phyloP scores from a whole-genome alignment of 2,888 invertebrate species.

The Chalcosyrphus nemorum region DNA sequence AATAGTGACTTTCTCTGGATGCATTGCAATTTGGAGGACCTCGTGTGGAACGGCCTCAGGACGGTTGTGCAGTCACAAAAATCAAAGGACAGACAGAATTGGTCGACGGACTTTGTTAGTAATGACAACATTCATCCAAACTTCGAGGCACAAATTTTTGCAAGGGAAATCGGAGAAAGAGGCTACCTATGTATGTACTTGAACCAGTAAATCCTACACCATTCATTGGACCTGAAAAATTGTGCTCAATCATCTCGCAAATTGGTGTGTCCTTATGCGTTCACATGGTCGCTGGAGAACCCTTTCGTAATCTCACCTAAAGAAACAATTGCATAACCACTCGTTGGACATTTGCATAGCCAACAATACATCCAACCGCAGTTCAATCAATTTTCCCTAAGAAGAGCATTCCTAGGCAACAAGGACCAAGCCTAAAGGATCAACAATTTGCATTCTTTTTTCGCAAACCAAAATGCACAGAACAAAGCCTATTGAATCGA shows the following conservation, averaged over 20 bases:
- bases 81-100: no score
- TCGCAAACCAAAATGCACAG: slow-evolving; percentile 2
- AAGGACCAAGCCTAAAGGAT: neutral
- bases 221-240: neutral
- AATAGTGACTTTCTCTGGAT: no score
- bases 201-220: no score
- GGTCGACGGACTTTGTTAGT: no score
- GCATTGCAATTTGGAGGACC: no score
- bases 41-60: no score
- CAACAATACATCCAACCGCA: neutral
- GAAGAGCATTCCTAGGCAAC: neutral
- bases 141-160: no score
- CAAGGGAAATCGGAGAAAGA: no score
- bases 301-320: neutral
- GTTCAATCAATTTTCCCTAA: neutral
- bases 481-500: slow-evolving; percentile 13
- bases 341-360: neutral
- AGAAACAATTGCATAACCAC: neutral
- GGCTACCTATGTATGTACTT: no score
- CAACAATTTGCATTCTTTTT: slow-evolving; percentile 19
- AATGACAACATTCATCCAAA: no score
- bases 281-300: no score
- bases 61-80: no score
- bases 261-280: neutral
- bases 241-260: neutral